Conservation (phyloP, 53 echinoderm and acorn worm genomes). For the Paelopatides confundens region DNA sequence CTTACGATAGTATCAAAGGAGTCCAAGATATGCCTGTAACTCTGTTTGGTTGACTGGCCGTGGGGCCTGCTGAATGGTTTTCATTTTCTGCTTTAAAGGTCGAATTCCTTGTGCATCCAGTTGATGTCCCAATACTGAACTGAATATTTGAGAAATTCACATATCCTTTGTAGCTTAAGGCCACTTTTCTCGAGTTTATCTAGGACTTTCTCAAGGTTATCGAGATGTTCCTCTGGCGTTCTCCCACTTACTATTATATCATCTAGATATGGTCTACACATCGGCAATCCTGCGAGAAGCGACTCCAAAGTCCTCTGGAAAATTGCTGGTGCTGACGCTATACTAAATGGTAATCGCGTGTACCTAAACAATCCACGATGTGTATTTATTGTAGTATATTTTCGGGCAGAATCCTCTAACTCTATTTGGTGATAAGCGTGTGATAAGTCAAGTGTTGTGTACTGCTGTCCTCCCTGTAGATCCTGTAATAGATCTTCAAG, state of each 20-base stretch:
- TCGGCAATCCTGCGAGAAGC: slow-evolving; percentile 43
- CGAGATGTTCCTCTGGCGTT: slow-evolving; percentile 58
- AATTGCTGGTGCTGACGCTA: slow-evolving; percentile 68
- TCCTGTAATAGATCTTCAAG: slow-evolving; percentile 68
- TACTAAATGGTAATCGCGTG: slow-evolving; percentile 63
- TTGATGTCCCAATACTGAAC: slow-evolving; percentile 62
- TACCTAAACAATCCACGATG: slow-evolving; percentile 74
- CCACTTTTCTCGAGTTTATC: slow-evolving; percentile 43
- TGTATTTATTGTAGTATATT: slow-evolving; percentile 70
- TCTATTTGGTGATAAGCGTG: slow-evolving; percentile 76
- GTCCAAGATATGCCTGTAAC: slow-evolving; percentile 65
- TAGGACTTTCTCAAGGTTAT: slow-evolving; percentile 38
- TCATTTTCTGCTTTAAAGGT: slow-evolving; percentile 49
- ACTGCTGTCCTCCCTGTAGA: slow-evolving; percentile 63
- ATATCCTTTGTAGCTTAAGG: slow-evolving; percentile 69
- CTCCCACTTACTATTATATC: slow-evolving; percentile 72
- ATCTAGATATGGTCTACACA: slow-evolving; percentile 69
- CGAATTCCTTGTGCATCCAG: slow-evolving; percentile 58
- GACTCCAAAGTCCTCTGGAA: slow-evolving; percentile 75
- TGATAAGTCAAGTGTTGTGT: slow-evolving; percentile 63
- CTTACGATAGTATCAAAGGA: slow-evolving; percentile 60
- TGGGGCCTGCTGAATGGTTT: slow-evolving; percentile 59
- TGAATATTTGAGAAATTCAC: slow-evolving; percentile 60
- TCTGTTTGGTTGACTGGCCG: slow-evolving; percentile 56
- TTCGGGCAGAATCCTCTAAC: slow-evolving; percentile 50